These are phyloP conservation scores for Miichthys miiuy DNA, from an alignment of 2,797 vertebrate genomes.

Conservation along the genomic window DNA sequence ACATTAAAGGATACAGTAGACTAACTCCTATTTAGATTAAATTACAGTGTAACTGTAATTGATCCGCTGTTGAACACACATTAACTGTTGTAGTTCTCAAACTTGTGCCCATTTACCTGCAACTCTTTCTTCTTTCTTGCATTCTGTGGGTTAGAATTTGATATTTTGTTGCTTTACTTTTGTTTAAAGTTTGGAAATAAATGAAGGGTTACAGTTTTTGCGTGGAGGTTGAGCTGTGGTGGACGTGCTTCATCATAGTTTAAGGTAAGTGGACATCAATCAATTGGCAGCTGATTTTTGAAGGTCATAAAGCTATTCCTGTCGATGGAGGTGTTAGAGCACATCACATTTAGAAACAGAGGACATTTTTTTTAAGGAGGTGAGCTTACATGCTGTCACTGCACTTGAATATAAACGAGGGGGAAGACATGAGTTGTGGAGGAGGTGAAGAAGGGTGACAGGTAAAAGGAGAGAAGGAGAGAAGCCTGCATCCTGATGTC, in stretches of 20 bases:
- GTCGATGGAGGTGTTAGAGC: constrained; percentile 49
- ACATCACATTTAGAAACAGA: constrained; percentile 48
- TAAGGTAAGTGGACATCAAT: constrained; percentile 44
- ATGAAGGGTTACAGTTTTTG: neutral
- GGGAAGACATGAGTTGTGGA: neutral
- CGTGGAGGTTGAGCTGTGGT: neutral
- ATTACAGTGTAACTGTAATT: neutral
- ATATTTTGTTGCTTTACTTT: neutral
- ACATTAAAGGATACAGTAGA: neutral
- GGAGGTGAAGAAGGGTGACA: neutral
- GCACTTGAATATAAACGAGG: constrained; percentile 38
- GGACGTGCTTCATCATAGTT: constrained; percentile 55
- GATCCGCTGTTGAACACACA: neutral
- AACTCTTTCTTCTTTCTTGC: neutral
- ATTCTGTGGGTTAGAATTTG: neutral
- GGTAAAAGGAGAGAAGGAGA: constrained; percentile 12
- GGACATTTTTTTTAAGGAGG: constrained; percentile 34
- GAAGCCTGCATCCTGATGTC: neutral
- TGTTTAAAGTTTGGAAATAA: constrained; percentile 15
- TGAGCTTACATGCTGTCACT: constrained; percentile 16
- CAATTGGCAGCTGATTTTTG: constrained; percentile 44
- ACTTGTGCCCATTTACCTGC: neutral
- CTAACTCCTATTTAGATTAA: neutral
- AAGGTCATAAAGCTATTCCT: constrained; percentile 53
- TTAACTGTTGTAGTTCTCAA: neutral